phyloP scores from a whole-genome alignment of 1,140 invertebrate species.

The Nephila pilipes region DNA sequence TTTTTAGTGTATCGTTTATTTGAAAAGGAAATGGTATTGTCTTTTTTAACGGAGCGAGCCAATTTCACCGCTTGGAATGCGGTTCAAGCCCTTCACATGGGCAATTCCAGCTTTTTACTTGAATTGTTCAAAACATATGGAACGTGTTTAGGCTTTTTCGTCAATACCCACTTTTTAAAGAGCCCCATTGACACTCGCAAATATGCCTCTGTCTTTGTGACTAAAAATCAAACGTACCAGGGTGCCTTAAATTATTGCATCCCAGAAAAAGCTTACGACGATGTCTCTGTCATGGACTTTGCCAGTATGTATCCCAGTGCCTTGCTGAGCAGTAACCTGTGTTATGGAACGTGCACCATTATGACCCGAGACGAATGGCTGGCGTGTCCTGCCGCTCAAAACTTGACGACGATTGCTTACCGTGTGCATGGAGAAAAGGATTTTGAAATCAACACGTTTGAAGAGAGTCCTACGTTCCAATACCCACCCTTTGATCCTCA shows the following conservation, averaged over 20 bases:
- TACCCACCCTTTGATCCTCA: neutral
- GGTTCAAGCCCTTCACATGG: conserved; percentile 14
- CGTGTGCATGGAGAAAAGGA: neutral
- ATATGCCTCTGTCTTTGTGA: neutral
- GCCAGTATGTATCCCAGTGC: conserved; percentile 47
- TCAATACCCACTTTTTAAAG: conserved; percentile 10
- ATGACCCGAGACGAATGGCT: neutral
- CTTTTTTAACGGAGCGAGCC: neutral
- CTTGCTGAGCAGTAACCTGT: conserved; percentile 5
- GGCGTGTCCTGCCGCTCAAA: neutral
- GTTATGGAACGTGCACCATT: conserved; percentile 30
- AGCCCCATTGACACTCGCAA: neutral
- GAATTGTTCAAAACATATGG: conserved; percentile 56
- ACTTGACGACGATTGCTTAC: neutral
- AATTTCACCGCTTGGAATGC: conserved; percentile 24
- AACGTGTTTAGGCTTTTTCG: conserved; percentile 28
- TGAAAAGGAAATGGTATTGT: neutral
- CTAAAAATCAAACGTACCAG: conserved; percentile 1
- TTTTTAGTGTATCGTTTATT: conserved; percentile 17
- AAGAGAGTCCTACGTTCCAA: neutral
- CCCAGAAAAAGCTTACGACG: neutral
- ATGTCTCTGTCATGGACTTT: conserved; percentile 40
- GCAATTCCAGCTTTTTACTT: conserved; percentile 14
- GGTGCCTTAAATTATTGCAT: conserved; percentile 2
- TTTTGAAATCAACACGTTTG: neutral